phyloP scores from a whole-genome alignment of 2,797 vertebrate species.

The Gobionotothen gibberifrons region DNA sequence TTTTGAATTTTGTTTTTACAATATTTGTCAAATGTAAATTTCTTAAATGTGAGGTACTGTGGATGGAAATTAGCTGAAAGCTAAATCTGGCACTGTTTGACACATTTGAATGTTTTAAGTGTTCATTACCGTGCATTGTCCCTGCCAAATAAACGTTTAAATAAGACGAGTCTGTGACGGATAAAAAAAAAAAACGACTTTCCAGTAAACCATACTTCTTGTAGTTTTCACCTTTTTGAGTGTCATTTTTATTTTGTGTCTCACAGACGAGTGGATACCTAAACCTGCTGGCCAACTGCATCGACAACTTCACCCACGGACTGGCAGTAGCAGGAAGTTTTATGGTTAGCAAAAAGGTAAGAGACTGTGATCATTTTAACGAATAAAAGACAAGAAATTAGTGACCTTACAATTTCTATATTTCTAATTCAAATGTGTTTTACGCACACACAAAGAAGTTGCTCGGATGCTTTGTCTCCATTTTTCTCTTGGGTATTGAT shows the following conservation, averaged over 20 bases:
- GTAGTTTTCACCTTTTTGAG: background rate
- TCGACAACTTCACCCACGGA: conserved; percentile 99
- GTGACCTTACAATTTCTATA: background rate
- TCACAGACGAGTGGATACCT: conserved; percentile 95
- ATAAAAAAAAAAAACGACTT: background rate
- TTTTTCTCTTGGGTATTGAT: background rate
- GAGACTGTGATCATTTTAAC: conserved; percentile 17
- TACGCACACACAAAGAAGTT: background rate
- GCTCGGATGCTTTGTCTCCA: background rate
- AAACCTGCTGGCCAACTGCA: conserved; percentile 96
- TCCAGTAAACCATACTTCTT: background rate
- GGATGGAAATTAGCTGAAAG: no score
- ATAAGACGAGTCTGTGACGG: background rate
- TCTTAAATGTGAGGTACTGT: no score
- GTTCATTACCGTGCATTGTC: no score
- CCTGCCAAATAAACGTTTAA: no score
- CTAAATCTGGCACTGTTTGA: no score
- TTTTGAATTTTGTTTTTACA: no score
- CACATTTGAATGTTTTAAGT: no score
- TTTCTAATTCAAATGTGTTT: background rate
- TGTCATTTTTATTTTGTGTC: conserved; percentile 19
- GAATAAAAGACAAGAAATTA: background rate
- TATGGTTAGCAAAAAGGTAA: conserved; percentile 97
- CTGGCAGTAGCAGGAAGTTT: conserved; percentile 97
- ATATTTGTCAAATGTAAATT: no score